phyloP scores from a whole-genome alignment of 2,113 vertebrate species.

The Sisor rabdophorus region DNA sequence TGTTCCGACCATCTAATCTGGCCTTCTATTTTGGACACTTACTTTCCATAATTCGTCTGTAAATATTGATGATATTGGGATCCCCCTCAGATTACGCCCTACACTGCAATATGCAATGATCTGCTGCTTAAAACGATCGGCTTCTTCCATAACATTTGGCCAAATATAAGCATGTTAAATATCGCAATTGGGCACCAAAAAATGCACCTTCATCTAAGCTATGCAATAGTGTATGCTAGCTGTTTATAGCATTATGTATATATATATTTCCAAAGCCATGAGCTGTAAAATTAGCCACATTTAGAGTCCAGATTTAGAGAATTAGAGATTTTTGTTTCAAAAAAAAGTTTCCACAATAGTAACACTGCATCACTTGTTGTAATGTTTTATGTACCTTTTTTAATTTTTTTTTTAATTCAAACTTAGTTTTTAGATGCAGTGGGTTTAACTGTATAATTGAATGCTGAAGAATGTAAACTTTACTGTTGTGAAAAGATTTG shows the following conservation, averaged over 20 bases:
- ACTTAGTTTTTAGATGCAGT: constrained; percentile 1
- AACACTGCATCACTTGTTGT: constrained; percentile 10
- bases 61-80: constrained; percentile 20
- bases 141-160: constrained; percentile 24
- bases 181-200: constrained; percentile 26
- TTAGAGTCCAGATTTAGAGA: neutral
- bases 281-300: constrained; percentile 26
- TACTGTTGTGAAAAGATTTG: neutral
- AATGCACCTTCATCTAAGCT: constrained; percentile 35
- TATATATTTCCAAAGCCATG: constrained; percentile 12
- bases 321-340: too few relatives aligned
- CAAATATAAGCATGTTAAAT: constrained; percentile 34
- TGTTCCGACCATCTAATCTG: neutral
- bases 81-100: constrained; percentile 28
- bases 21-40: constrained; percentile 25
- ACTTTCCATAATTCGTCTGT: constrained; percentile 15
- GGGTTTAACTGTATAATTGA: neutral
- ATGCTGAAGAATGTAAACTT: neutral
- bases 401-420: constrained; percentile 3
- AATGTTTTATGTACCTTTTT: constrained; percentile 5
- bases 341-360: neutral
- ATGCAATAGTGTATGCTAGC: constrained; percentile 42
- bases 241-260: constrained; percentile 1
- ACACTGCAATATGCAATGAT: constrained; percentile 31
- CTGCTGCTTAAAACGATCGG: constrained; percentile 32